phyloP scores from a whole-genome alignment of 2,888 invertebrate species.

The Arrhopalites spinosus region DNA sequence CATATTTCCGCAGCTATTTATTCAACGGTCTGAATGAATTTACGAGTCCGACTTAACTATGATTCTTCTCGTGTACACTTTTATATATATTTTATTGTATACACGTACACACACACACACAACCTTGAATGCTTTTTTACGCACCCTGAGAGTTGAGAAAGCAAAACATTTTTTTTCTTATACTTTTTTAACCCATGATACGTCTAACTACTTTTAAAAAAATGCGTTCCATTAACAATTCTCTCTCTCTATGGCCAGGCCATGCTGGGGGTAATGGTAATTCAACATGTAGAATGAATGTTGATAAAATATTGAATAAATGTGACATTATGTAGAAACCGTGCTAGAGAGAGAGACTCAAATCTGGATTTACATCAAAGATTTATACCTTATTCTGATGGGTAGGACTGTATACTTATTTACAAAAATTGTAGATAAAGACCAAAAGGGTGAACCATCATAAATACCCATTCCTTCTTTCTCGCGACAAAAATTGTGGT shows the following conservation, averaged over 20 bases:
- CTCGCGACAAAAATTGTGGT: slow-evolving; percentile 40
- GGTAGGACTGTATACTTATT: background rate
- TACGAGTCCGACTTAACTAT: slow-evolving; percentile 7
- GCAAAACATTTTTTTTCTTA: too few relatives aligned
- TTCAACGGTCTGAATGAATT: slow-evolving; percentile 40
- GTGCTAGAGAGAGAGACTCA: background rate
- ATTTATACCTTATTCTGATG: slow-evolving; percentile 4
- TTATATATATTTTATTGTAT: too few relatives aligned
- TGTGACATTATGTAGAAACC: background rate
- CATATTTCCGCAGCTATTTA: slow-evolving; percentile 47
- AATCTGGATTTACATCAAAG: slow-evolving; percentile 34
- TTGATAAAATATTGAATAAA: slow-evolving; percentile 10
- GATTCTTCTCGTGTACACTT: background rate
- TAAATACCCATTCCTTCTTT: slow-evolving; percentile 29
- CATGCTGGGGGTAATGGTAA: too few relatives aligned
- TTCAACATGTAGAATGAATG: background rate
- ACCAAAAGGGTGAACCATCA: slow-evolving; percentile 18
- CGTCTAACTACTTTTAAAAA: too few relatives aligned
- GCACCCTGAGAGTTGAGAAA: too few relatives aligned
- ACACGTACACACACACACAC: too few relatives aligned
- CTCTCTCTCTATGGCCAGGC: too few relatives aligned
- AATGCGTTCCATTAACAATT: too few relatives aligned
- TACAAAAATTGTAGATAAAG: slow-evolving; percentile 12
- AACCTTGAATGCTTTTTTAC: too few relatives aligned
- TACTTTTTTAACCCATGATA: too few relatives aligned